These are phyloP conservation scores for Bos taurus DNA, from an alignment of 2,113 vertebrate genomes.

Conservation along the genomic window ARS-UCD2.0 NC_037330.1:108791501-108792000, in stretches of 20 bases:
- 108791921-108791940: neutral
- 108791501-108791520: neutral
- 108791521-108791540: accelerated
- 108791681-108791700: neutral
- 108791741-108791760: neutral
- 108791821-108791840: neutral
- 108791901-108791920: neutral
- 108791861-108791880: accelerated
- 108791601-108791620: accelerated
- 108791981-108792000: neutral
- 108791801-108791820: neutral
- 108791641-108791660: neutral
- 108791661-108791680: neutral
- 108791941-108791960: accelerated
- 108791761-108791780: neutral
- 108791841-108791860: accelerated
- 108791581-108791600: neutral
- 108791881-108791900: neutral
- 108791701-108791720: neutral
- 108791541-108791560: neutral
- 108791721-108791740: neutral
- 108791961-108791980: neutral
- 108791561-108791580: neutral
- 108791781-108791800: accelerated
- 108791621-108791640: neutral